Evolutionary conservation across 2,888 invertebrate species (phyloP).

Genomic region (Lithophane semibrunnea): DNA sequence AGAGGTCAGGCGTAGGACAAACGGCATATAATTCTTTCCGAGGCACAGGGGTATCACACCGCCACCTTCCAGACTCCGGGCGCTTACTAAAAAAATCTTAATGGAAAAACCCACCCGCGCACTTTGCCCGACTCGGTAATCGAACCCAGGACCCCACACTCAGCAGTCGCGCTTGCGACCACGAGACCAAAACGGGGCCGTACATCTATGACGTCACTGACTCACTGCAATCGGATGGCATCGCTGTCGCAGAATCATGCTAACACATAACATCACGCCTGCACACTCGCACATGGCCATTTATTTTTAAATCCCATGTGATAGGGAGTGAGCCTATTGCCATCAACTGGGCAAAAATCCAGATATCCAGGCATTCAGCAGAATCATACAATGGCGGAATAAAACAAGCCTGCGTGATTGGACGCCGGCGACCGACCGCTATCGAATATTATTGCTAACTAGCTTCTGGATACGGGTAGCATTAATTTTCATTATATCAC

Average conservation of each 20-base stretch:
- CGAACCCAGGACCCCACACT: no score
- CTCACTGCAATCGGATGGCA: conserved; percentile 49
- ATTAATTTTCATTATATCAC: conserved; percentile 5
- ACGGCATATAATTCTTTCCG: no score
- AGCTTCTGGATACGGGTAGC: neutral
- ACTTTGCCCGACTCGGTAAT: no score
- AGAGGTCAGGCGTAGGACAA: no score
- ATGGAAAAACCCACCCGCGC: no score
- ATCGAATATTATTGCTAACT: conserved; percentile 3
- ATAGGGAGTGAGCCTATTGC: neutral
- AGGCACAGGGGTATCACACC: no score
- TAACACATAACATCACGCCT: neutral
- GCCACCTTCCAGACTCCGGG: no score
- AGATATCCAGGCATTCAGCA: no score
- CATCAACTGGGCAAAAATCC: neutral
- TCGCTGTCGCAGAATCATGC: conserved; percentile 21
- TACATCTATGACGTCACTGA: conserved; percentile 28
- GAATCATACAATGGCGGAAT: conserved; percentile 59
- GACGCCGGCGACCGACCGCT: conserved; percentile 25
- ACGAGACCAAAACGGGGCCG: neutral
- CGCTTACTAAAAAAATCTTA: no score
- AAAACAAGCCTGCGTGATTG: conserved; percentile 66
- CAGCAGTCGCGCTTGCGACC: no score
- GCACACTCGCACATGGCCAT: no score
- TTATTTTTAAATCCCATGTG: no score